A percentile compares a stretch with the other conserved stretches of the same genome.
These are phyloP conservation scores for Drepana arcuata DNA, from an alignment of 1,140 invertebrate species.

Conservation along the genomic window DNA sequence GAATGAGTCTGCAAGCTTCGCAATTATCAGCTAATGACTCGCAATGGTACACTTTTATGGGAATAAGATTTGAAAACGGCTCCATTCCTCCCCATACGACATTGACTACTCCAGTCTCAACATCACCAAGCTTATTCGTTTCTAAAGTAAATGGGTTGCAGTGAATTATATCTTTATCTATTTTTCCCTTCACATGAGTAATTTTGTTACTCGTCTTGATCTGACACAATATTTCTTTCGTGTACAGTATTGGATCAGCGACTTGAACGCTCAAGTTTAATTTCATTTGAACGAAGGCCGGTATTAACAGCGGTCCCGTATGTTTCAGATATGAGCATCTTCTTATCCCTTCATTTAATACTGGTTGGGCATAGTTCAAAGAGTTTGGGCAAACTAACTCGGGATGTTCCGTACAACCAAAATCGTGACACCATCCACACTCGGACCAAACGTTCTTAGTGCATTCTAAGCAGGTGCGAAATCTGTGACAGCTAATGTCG, in stretches of 20 bases:
- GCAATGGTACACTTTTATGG: constrained; percentile 20
- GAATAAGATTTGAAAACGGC: constrained; percentile 26
- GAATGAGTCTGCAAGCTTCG: constrained; percentile 18
- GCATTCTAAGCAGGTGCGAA: constrained; percentile 21
- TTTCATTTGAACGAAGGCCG: constrained; percentile 17
- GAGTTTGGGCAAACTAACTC: constrained; percentile 13
- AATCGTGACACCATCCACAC: constrained; percentile 29
- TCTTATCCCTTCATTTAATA: constrained; percentile 2
- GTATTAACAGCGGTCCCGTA: constrained; percentile 19
- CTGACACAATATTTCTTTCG: constrained; percentile 30
- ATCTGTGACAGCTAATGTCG: constrained; percentile 13
- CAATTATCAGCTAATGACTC: constrained; percentile 16
- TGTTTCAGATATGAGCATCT: constrained; percentile 20
- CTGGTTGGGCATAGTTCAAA: not conserved
- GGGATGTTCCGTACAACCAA: constrained; percentile 22
- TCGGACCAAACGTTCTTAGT: constrained; percentile 8
- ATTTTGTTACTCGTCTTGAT: constrained; percentile 19
- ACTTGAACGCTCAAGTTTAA: constrained; percentile 25
- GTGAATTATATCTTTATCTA: constrained; percentile 19
- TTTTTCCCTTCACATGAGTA: constrained; percentile 22
- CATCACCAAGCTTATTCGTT: constrained; percentile 3
- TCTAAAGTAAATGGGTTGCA: constrained; percentile 24
- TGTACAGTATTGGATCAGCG: constrained; percentile 22
- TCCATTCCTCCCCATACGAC: constrained; percentile 28
- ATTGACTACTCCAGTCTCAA: constrained; percentile 14